Conservation (phyloP, 2,888 invertebrate species). For the Emesis castigata region DNA sequence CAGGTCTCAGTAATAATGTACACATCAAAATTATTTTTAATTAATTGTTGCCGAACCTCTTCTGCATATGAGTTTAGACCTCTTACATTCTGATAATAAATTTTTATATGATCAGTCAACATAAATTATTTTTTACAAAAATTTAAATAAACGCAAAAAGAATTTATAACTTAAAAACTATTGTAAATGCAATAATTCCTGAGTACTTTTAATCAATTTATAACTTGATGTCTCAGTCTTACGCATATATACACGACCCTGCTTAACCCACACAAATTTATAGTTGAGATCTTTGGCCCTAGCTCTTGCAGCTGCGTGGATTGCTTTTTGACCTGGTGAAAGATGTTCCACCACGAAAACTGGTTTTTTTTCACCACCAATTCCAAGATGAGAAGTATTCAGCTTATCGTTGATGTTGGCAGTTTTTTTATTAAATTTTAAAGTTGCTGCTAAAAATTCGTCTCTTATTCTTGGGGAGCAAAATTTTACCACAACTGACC, state of each 20-base stretch:
- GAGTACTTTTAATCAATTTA: not conserved
- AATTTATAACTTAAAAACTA: too few relatives aligned
- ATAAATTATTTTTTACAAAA: too few relatives aligned
- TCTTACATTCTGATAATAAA: conserved; percentile 45
- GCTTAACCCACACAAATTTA: conserved; percentile 11
- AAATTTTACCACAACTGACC: not conserved
- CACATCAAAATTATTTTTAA: conserved; percentile 24
- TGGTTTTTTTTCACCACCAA: not conserved
- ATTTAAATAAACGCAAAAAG: too few relatives aligned
- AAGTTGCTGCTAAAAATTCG: not conserved
- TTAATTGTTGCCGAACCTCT: conserved; percentile 22
- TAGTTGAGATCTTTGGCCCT: conserved; percentile 7
- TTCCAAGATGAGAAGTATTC: not conserved
- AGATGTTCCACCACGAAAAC: not conserved
- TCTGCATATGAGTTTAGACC: conserved; percentile 25
- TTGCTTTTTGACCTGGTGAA: not conserved
- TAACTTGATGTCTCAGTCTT: not conserved
- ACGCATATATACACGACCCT: not conserved
- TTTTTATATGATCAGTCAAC: conserved; percentile 10
- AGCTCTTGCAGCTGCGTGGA: not conserved
- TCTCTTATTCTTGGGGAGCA: not conserved
- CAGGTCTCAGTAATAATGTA: conserved; percentile 38
- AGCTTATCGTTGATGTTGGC: not conserved
- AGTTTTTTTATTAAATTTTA: not conserved
- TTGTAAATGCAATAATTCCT: not conserved